Base-by-base conservation (phyloP, 2,113 vertebrate genomes). In the Dinomys branickii region DNA sequence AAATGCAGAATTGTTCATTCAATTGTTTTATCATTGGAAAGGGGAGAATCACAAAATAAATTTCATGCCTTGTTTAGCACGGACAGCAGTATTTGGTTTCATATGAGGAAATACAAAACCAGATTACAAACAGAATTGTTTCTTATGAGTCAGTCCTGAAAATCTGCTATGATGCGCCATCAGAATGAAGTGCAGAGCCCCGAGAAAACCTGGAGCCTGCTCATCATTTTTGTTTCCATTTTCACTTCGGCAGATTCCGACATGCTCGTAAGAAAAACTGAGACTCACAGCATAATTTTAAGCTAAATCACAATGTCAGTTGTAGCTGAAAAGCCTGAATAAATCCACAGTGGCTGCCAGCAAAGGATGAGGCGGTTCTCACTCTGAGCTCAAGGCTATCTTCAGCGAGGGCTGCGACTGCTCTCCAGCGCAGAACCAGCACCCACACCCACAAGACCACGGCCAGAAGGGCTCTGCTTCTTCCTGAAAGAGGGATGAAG, bases 271-370 rank as follows among this genome's bases (percentile, higher is more conserved):
- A 92, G 97, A 94, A 96, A 96, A 97, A 97, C 83, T 56, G 75
- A 82, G 78, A 89, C n/a, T 92, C 95, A 96, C 65, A 41, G 95
- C 89, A 95, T 47, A 95, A 96, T 92, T 95, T 96, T 90, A 97
- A 97, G 95, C 10, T 58, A 93, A 94, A 92, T 90, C 26, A 92
- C 52, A 97, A 95, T 59, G 81, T 93, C 85, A 94, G 85, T 78
- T 94, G 47, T 56, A 95, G 95, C 58, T 59, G 7, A 13, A 41
- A 20, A 58, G 78, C 38, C 19, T 54, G 10, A 77, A 47, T 38
- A 65, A 80, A 84, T 82, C 35, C 61, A 30, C 9, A 19, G 3
- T 38, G 22, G 77, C 35, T 65, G 17, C 44, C 58, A 20, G 77
- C n/a, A 56, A 33, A 58, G 38, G n/a, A 35, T 2, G 24, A 28